These are phyloP conservation scores for Epistrophe grossulariae DNA, from an alignment of 2,888 invertebrate genomes.

Conservation along the genomic window DNA sequence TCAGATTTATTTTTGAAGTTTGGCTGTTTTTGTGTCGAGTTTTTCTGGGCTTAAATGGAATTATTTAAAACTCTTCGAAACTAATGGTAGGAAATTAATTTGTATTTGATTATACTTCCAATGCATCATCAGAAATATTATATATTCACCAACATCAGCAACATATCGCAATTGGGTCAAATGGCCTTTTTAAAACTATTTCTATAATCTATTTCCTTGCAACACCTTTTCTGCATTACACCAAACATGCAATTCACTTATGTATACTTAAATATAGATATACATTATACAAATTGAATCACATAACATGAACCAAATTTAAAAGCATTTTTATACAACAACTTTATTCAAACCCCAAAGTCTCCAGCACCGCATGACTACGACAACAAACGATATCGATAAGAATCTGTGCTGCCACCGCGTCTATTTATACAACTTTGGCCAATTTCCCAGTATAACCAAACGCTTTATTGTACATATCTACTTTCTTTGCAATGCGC, in stretches of 20 bases:
- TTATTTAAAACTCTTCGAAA: too few species aligned
- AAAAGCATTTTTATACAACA: conserved; percentile 27
- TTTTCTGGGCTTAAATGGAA: too few species aligned
- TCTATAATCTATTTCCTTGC: conserved; percentile 15
- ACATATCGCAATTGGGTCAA: not conserved
- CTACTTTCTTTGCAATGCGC: conserved; percentile 63
- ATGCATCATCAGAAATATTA: too few species aligned
- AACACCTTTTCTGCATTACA: conserved; percentile 51
- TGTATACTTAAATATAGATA: conserved; percentile 1
- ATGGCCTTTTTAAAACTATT: not conserved
- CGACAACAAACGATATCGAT: conserved; percentile 26
- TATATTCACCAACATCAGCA: not conserved
- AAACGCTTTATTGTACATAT: conserved; percentile 11
- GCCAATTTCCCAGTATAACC: conserved; percentile 58
- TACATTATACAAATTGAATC: conserved; percentile 38
- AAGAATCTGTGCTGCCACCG: conserved; percentile 62
- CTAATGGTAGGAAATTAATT: too few species aligned
- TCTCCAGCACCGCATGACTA: conserved; percentile 9
- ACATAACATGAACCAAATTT: conserved; percentile 52
- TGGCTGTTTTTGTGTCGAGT: too few species aligned
- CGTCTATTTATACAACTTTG: conserved; percentile 58
- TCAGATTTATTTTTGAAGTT: too few species aligned
- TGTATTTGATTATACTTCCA: too few species aligned
- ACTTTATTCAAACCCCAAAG: conserved; percentile 23
- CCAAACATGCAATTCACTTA: conserved; percentile 3